phyloP scores from a whole-genome alignment of 2,113 vertebrate genomes.

The Apaloderma vittatum region DNA sequence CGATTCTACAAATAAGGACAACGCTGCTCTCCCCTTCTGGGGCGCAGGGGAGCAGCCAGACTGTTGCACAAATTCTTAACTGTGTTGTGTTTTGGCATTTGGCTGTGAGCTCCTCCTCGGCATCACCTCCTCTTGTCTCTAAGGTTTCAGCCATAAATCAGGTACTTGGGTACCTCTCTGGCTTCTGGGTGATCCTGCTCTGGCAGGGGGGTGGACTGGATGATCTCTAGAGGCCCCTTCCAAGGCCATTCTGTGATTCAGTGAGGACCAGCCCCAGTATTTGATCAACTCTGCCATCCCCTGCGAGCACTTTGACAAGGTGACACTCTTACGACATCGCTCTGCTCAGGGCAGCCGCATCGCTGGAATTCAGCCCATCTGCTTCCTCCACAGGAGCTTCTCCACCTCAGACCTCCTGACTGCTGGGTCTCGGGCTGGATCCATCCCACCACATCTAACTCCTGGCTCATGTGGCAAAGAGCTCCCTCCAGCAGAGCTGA shows the following conservation, averaged over 20 bases:
- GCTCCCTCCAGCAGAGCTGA: not conserved
- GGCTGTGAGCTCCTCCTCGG: not conserved
- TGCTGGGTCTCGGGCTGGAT: conserved; percentile 71
- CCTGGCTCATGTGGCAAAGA: not conserved
- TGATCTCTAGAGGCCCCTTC: too few relatives aligned
- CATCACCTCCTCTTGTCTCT: not conserved
- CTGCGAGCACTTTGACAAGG: conserved; percentile 17
- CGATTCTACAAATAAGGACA: not conserved
- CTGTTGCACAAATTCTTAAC: not conserved
- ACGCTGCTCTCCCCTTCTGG: not conserved
- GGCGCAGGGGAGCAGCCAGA: not conserved
- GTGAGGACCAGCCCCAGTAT: not conserved
- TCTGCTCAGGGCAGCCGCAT: conserved; percentile 51
- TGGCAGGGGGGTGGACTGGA: too few relatives aligned
- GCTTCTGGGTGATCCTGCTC: not conserved
- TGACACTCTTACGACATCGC: not conserved
- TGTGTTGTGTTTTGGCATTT: not conserved
- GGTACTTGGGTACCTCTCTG: not conserved
- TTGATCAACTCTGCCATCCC: not conserved
- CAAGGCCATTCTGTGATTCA: too few relatives aligned
- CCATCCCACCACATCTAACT: conserved; percentile 47
- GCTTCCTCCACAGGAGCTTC: conserved; percentile 12
- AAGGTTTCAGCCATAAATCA: not conserved
- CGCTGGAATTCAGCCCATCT: conserved; percentile 32
- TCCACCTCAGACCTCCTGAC: not conserved